A percentile compares a stretch with the other conserved stretches of the same genome.
Evolutionary conservation across 1,140 invertebrate species (phyloP).

Genomic region (Bicyclus anynana): DNA sequence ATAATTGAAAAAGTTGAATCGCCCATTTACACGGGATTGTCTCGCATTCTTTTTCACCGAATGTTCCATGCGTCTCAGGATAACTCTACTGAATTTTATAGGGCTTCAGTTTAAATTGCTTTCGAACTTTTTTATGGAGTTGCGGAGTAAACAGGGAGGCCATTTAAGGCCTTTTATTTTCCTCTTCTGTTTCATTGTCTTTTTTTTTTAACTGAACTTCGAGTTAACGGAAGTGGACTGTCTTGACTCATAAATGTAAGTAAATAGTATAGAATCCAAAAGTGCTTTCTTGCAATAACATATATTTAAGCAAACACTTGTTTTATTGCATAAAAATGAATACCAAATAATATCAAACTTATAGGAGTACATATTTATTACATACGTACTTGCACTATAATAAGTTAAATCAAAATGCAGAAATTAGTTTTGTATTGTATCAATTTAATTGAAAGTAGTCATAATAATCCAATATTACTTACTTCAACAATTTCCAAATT

Average conservation of each 20-base stretch:
- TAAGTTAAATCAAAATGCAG: too few species aligned
- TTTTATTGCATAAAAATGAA: too few species aligned
- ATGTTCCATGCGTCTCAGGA: conserved; percentile 26
- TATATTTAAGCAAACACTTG: too few species aligned
- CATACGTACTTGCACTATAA: too few species aligned
- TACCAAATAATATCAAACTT: too few species aligned
- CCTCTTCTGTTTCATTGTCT: not conserved
- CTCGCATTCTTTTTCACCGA: conserved; percentile 18
- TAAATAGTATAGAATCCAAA: not conserved
- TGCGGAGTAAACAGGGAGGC: conserved; percentile 21
- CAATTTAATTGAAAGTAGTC: too few species aligned
- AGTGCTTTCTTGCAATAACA: too few species aligned
- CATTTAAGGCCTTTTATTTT: conserved; percentile 13
- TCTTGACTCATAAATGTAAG: not conserved
- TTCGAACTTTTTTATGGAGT: conserved; percentile 29
- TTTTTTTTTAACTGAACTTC: not conserved
- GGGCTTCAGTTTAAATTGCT: conserved; percentile 30
- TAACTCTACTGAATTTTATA: conserved; percentile 29
- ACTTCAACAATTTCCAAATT: too few species aligned
- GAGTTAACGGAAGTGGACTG: not conserved
- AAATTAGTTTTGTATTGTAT: too few species aligned
- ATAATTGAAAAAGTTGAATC: conserved; percentile 74
- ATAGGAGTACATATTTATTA: too few species aligned
- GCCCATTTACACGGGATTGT: conserved; percentile 51
- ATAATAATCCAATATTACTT: too few species aligned